Percentiles rank a stretch among this genome's conserved stretches.
Conservation (phyloP, 2,888 invertebrate genomes). For the Lagria hirta region DNA sequence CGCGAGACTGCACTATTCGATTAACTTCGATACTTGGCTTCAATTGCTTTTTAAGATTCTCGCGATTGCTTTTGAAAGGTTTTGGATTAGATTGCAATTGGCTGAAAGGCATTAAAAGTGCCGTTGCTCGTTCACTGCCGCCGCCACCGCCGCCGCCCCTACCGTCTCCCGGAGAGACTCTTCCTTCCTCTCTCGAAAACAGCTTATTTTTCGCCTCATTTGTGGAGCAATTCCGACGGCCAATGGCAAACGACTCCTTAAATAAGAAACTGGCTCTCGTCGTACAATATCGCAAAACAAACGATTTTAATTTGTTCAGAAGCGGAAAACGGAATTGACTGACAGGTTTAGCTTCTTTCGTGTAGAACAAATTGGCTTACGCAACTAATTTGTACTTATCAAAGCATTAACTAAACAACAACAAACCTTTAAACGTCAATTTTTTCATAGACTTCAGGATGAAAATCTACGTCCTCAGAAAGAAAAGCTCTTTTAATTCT, state of each 20-base stretch:
- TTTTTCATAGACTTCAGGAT: too few species aligned
- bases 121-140: constrained; percentile 34
- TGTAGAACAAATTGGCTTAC: too few species aligned
- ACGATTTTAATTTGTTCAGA: constrained; percentile 42
- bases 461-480: too few species aligned
- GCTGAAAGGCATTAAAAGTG: constrained; percentile 54
- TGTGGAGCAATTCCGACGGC: constrained; percentile 51
- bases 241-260: constrained; percentile 45
- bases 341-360: too few species aligned
- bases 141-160: constrained; percentile 24
- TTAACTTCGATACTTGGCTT: constrained; percentile 54
- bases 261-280: constrained; percentile 41
- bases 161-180: constrained; percentile 15
- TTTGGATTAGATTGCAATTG: constrained; percentile 55
- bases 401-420: too few species aligned
- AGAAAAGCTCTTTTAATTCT: too few species aligned
- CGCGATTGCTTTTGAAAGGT: constrained; percentile 54
- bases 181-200: constrained; percentile 41
- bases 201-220: constrained; percentile 56
- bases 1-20: constrained; percentile 46
- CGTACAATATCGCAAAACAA: too few species aligned
- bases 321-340: too few species aligned
- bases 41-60: constrained; percentile 55
- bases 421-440: too few species aligned
- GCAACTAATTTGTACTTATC: too few species aligned